A percentile compares a stretch with the other conserved stretches of the same genome.
Evolutionary conservation across 1,140 invertebrate genomes (phyloP).

Genomic region (Drosophila parabipectinata): DNA sequence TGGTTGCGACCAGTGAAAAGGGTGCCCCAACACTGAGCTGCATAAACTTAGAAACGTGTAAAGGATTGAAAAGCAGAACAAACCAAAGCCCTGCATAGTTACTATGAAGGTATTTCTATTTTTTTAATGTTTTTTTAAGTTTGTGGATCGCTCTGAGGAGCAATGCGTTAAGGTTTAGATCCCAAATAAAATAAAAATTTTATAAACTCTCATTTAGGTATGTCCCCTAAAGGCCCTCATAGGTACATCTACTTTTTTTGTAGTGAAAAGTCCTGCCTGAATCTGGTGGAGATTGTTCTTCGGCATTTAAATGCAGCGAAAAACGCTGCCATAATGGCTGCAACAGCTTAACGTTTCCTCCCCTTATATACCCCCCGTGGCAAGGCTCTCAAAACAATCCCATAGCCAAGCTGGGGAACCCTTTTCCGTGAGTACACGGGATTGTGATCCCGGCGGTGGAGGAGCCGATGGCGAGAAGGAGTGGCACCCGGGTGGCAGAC

Average conservation of each 20-base stretch:
- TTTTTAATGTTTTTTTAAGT: too few relatives aligned
- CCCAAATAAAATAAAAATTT: too few relatives aligned
- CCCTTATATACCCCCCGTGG: slow-evolving; percentile 26
- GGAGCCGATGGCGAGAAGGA: not conserved
- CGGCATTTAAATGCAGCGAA: slow-evolving; percentile 49
- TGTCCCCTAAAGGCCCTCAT: not conserved
- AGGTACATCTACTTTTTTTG: not conserved
- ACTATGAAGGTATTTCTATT: too few relatives aligned
- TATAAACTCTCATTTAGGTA: too few relatives aligned
- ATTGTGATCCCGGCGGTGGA: not conserved
- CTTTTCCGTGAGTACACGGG: slow-evolving; percentile 23
- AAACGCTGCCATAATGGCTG: slow-evolving; percentile 42
- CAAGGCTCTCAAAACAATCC: slow-evolving; percentile 55
- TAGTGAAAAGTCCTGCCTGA: not conserved
- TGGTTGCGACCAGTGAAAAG: slow-evolving; percentile 5
- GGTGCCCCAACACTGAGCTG: slow-evolving; percentile 22
- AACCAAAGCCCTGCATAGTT: not conserved
- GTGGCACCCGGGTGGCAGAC: slow-evolving; percentile 53
- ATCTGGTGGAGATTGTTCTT: not conserved
- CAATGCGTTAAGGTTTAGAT: too few relatives aligned
- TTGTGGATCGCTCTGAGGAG: too few relatives aligned
- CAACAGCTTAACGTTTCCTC: slow-evolving; percentile 39
- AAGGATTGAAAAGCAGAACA: not conserved
- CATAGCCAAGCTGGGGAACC: slow-evolving; percentile 38
- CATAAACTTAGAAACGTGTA: slow-evolving; percentile 1